Conservation (phyloP, 2,888 invertebrate genomes). For the Heliconius ethilla region DNA sequence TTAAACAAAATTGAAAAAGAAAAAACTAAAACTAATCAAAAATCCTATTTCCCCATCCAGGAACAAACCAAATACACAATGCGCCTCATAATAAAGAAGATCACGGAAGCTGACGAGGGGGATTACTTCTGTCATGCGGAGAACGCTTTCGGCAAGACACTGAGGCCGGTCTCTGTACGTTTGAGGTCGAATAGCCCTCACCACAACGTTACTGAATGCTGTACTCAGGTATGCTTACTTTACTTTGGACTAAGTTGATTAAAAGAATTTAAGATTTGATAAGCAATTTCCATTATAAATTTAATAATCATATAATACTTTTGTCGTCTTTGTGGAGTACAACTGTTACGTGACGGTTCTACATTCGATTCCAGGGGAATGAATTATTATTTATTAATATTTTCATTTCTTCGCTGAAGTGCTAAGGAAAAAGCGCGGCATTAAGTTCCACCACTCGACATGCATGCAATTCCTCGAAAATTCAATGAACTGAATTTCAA, state of each 20-base stretch:
- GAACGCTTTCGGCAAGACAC: constrained; percentile 89
- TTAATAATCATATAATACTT: neutral
- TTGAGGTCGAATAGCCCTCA: constrained; percentile 84
- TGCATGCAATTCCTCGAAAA: too few species aligned
- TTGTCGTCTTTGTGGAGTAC: too few species aligned
- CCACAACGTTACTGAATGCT: constrained; percentile 90
- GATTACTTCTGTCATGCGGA: constrained; percentile 93
- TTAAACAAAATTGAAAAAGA: neutral
- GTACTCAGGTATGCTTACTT: constrained; percentile 69
- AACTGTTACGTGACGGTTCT: too few species aligned
- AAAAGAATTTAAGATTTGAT: neutral
- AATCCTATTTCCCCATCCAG: constrained; percentile 54
- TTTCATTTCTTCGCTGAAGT: too few species aligned
- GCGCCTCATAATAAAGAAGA: constrained; percentile 87
- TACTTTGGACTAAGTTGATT: neutral
- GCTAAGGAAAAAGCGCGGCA: too few species aligned
- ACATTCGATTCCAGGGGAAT: too few species aligned
- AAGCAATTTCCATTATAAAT: neutral
- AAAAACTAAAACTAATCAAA: neutral
- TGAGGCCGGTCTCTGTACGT: constrained; percentile 87
- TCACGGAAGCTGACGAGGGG: constrained; percentile 87
- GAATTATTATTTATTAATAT: too few species aligned
- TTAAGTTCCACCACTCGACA: too few species aligned
- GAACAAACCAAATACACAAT: constrained; percentile 87
- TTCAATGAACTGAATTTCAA: too few species aligned